Conservation (phyloP, 2,888 invertebrate genomes). For the Polymixis lichenea region DNA sequence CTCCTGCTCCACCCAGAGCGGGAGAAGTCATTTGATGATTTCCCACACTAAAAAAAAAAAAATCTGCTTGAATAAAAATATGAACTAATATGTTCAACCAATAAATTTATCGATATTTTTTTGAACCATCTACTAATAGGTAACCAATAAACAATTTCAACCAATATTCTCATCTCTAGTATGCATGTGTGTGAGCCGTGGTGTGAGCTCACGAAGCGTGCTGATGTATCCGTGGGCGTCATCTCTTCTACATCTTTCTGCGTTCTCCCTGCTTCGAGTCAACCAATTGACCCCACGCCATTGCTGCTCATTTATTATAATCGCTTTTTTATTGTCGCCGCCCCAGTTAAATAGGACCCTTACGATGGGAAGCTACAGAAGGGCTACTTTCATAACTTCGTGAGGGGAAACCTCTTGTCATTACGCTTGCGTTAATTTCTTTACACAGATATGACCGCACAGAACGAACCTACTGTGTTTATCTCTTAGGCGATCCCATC, state of each 20-base stretch:
- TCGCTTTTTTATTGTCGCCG: conserved; percentile 64
- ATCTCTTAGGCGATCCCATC: neutral
- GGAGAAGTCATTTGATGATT: no score
- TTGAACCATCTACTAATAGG: no score
- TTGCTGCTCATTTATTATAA: conserved; percentile 70
- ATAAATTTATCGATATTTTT: no score
- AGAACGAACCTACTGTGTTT: conserved; percentile 9
- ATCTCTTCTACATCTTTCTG: neutral
- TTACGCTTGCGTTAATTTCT: neutral
- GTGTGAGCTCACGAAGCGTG: no score
- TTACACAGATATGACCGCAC: neutral
- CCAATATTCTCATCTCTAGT: no score
- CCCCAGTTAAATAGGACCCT: conserved; percentile 47
- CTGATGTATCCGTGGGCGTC: conserved; percentile 2
- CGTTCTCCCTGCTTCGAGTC: conserved; percentile 20
- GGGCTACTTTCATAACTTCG: neutral
- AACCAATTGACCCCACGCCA: conserved; percentile 69
- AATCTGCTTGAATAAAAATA: no score
- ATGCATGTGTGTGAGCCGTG: neutral
- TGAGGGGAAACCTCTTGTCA: neutral
- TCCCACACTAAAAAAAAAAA: no score
- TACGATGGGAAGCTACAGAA: neutral
- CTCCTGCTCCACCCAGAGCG: no score
- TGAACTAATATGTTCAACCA: no score
- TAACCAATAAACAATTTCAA: no score